These are phyloP conservation scores for Syngnathus scovelli DNA, from an alignment of 2,113 vertebrate species.

Conservation along the genomic window DNA sequence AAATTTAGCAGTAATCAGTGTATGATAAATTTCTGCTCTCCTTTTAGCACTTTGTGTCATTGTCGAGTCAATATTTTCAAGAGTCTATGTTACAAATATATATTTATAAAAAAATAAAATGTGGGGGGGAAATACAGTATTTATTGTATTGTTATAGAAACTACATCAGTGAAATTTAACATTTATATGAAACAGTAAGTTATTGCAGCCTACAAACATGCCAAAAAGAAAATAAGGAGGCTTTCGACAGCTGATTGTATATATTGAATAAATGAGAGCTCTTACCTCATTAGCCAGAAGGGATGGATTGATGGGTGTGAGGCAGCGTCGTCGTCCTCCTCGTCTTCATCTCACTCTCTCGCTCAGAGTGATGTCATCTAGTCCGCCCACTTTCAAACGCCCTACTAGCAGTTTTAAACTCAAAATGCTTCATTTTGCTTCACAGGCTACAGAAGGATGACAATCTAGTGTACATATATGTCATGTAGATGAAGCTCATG, in stretches of 20 bases:
- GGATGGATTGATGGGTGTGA: neutral
- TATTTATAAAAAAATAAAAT: too few relatives aligned
- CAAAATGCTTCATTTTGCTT: neutral
- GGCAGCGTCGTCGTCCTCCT: conserved; percentile 38
- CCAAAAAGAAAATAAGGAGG: too few relatives aligned
- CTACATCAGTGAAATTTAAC: too few relatives aligned
- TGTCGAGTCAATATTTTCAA: too few relatives aligned
- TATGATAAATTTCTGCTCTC: too few relatives aligned
- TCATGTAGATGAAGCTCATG: neutral
- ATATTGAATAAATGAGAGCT: conserved; percentile 18
- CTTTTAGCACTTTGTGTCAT: too few relatives aligned
- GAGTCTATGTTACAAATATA: too few relatives aligned
- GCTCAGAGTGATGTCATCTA: conserved; percentile 10
- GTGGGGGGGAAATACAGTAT: too few relatives aligned
- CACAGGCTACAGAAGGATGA: neutral
- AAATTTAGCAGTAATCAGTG: too few relatives aligned
- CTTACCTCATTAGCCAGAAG: conserved; percentile 62
- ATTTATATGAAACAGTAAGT: too few relatives aligned
- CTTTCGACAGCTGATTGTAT: neutral
- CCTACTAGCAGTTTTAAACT: neutral
- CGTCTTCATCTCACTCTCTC: conserved; percentile 43
- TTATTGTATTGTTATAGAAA: too few relatives aligned
- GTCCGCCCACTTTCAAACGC: neutral
- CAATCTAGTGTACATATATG: neutral
- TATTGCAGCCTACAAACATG: too few relatives aligned